These are phyloP conservation scores for Telenomus remus DNA, from an alignment of 1,140 invertebrate species.

Conservation along the genomic window DNA sequence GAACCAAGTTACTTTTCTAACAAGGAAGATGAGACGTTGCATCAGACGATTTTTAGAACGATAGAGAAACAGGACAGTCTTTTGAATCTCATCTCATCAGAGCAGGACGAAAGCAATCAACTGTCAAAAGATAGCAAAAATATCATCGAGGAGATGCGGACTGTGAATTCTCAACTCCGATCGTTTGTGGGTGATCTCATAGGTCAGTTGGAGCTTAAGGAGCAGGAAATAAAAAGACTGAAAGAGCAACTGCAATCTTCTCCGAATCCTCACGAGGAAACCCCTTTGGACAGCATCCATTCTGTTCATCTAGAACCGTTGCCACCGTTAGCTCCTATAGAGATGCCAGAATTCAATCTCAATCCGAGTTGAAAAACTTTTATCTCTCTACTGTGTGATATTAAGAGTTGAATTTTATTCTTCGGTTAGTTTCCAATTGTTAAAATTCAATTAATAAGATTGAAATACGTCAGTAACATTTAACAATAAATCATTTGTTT, in stretches of 20 bases:
- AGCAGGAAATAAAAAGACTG: conserved; percentile 77
- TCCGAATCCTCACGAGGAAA: conserved; percentile 58
- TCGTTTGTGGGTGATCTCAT: conserved; percentile 77
- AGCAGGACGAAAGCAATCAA: conserved; percentile 64
- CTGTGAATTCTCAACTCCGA: conserved; percentile 77
- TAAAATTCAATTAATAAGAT: too few relatives aligned
- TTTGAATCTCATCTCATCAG: conserved; percentile 63
- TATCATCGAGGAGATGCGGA: conserved; percentile 80
- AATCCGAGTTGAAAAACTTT: conserved; percentile 58
- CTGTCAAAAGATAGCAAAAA: conserved; percentile 77
- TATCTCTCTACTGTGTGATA: conserved; percentile 5
- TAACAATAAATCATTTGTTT: too few relatives aligned
- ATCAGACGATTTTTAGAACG: conserved; percentile 77
- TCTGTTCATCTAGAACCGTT: conserved; percentile 67
- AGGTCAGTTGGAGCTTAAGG: conserved; percentile 77
- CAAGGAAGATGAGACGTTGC: conserved; percentile 72
- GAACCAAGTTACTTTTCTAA: conserved; percentile 51
- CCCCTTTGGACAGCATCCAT: conserved; percentile 59
- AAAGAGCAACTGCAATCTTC: conserved; percentile 67
- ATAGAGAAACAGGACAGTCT: conserved; percentile 80
- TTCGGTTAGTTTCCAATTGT: neutral
- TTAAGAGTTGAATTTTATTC: neutral
- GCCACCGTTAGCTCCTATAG: conserved; percentile 76
- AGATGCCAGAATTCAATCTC: conserved; percentile 78
- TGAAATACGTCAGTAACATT: too few relatives aligned